Base-by-base conservation (phyloP, 2,797 vertebrate genomes). In the Schizopygopsis pylzovi region DNA sequence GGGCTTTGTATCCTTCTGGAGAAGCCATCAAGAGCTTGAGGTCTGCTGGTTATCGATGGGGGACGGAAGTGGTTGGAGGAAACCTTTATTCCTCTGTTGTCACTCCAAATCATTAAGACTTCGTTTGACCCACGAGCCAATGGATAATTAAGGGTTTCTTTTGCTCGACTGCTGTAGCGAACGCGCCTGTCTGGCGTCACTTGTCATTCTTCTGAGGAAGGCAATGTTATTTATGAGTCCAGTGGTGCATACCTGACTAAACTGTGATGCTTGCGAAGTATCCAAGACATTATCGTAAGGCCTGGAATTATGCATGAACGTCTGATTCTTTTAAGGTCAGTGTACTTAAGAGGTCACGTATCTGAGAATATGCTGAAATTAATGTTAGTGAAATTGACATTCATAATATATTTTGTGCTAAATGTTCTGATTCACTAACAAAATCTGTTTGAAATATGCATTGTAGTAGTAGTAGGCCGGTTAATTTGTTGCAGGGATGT, bases 1-100 rank as follows among this genome's bases (percentile, higher is more conserved):
- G 90, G 92, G 87, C 52, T 89, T 91, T 91, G 91, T 91, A 92
- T 92, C 93, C 93, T 93, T 94, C 95, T 96, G 95, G 94, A 94
- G 95, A 96, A 91, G 87, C 89, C 92, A 93, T 95, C 7, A 59
- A 90, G 87, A 39, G 86, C 86, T 77, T 75, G 85, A 85, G 89
- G 86, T 90, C 79, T 75, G 68, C 83, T 73, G 70, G 82, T 88
- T 89, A 88, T 84, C 81, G 65, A 83, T 81, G 85, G 82, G 76
- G 67, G 52, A 83, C 61, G 83, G 87, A 90, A 91, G 89, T 85
- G 87, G 85, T 59, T 61, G 45, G 43, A 89, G 88, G 67, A 6
- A 81, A 73, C 75, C 92, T 85, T 85, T 80, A 20, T 73, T 84
- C 70, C 77, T 43, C 82, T 63, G 78, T 89, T 90, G 87, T 86